Evolutionary conservation across 2,113 vertebrate species (phyloP).

Genomic region (Nansenia antarctica): DNA sequence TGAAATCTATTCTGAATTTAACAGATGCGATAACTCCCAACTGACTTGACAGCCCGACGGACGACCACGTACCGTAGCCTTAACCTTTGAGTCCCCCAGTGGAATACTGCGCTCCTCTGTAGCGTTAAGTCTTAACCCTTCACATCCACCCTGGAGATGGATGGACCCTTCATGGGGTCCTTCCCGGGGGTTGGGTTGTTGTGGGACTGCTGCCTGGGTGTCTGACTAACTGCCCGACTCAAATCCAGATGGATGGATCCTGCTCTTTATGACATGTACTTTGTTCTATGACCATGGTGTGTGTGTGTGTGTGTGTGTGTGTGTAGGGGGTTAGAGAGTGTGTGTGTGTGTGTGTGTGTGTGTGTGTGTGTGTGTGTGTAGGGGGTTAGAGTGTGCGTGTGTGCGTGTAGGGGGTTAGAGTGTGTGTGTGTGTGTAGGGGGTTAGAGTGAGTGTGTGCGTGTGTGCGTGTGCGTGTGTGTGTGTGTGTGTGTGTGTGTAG

Average conservation of each 20-base stretch:
- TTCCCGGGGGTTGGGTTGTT: conserved; percentile 37
- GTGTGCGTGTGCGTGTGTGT: neutral
- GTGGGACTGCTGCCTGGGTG: conserved; percentile 19
- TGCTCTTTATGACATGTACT: conserved; percentile 28
- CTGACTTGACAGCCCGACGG: too few species aligned
- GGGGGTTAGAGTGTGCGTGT: too few species aligned
- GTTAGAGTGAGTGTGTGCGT: neutral
- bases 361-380: too few species aligned
- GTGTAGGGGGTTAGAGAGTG: too few species aligned
- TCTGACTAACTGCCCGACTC: conserved; percentile 1
- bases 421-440: neutral
- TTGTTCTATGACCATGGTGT: neutral
- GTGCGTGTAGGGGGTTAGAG: neutral
- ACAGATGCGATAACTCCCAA: too few species aligned
- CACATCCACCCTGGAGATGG: conserved; percentile 19
- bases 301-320: neutral
- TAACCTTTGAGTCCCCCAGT: too few species aligned
- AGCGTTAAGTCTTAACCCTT: conserved; percentile 15
- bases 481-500: conserved; percentile 10
- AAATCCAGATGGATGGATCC: conserved; percentile 38
- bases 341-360: too few species aligned
- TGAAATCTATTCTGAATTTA: too few species aligned
- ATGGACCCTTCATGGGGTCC: conserved; percentile 60
- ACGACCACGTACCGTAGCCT: too few species aligned
- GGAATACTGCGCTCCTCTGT: too few species aligned